Evolutionary conservation across 2,113 vertebrate genomes (phyloP), one percentile per base, ranked within the genome.

Genomic region (Rallus limicola): DNA sequence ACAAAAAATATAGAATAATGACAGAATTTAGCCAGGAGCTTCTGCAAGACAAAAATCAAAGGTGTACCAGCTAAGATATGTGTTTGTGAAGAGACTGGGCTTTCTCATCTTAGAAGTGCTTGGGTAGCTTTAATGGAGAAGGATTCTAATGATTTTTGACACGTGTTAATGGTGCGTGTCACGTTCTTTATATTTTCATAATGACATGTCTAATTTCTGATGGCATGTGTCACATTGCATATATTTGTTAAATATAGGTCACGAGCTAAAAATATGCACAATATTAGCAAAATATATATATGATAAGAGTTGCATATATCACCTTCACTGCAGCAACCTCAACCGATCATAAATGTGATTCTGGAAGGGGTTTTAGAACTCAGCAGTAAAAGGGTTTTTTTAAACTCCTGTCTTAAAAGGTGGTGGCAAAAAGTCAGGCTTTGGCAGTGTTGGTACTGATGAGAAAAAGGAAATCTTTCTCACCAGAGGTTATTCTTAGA

Each of bases 131-230:
- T 79, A 91, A 91, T 55, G 89, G 82, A 87, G 95, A 59, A 83
- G 81, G 89, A 83, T 1, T 18, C 53, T 94, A 76, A 97, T 94
- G 91, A 31, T 7, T 96, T 94, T 67, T 95, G 97, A 95, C 97
- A 93, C 5, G 26, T 96, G 96, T 71, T 97, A 97, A 97, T 97
- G 97, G 95, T 97, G 97, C 34, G 46, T 91, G 93, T 94, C 97
- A 95, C 91, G 31, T 87, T 82, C 94, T 72, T 89, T 60, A 19
- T 86, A 59, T 87, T 80, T 26, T 64, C 84, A 29, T 52, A 28
- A 55, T 6, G 75, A 77, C 65, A 36, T 6, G 50, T 24, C 90
- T 97, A 91, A 97, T 93, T 90, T 96, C 91, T 46, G 81, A 56
- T 77, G 86, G 77, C 94, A 83, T 86, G 63, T 96, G 90, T 96